A percentile compares a stretch with the other conserved stretches of the same genome.
These are phyloP conservation scores for Augochlorella aurata DNA, from an alignment of 2,888 invertebrate genomes.

Conservation along the genomic window DNA sequence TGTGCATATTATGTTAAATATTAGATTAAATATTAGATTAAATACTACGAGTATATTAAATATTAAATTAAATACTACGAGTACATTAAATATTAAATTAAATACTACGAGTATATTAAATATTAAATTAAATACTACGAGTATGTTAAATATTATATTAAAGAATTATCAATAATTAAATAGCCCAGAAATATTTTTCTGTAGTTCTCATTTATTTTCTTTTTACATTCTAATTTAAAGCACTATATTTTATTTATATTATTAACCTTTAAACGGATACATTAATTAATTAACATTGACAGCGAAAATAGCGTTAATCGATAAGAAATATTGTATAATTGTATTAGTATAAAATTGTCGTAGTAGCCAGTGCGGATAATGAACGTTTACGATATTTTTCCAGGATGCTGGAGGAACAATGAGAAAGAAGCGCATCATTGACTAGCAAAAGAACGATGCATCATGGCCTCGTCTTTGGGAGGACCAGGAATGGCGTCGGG, in stretches of 20 bases:
- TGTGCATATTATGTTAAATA: no score
- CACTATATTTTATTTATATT: background rate
- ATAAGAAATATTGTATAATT: no score
- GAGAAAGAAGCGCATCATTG: constrained; percentile 46
- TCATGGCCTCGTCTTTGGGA: constrained; percentile 75
- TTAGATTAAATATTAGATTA: no score
- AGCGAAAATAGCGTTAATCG: no score
- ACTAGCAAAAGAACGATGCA: constrained; percentile 61
- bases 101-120: no score
- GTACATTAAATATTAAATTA: no score
- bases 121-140: no score
- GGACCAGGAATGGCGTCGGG: constrained; percentile 75
- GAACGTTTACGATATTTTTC: background rate
- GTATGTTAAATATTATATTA: no score
- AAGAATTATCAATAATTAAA: background rate
- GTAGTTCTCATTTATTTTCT: background rate
- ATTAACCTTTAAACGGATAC: background rate
- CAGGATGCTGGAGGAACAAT: constrained; percentile 43
- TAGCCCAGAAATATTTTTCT: background rate
- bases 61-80: no score
- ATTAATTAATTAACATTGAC: background rate
- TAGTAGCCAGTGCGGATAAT: background rate
- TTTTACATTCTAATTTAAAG: background rate
- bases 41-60: no score
- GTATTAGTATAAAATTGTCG: background rate